Evolutionary conservation across 2,888 invertebrate genomes (phyloP), one percentile per base, ranked within the genome.

Genomic region (Caenorhabditis angaria): DNA sequence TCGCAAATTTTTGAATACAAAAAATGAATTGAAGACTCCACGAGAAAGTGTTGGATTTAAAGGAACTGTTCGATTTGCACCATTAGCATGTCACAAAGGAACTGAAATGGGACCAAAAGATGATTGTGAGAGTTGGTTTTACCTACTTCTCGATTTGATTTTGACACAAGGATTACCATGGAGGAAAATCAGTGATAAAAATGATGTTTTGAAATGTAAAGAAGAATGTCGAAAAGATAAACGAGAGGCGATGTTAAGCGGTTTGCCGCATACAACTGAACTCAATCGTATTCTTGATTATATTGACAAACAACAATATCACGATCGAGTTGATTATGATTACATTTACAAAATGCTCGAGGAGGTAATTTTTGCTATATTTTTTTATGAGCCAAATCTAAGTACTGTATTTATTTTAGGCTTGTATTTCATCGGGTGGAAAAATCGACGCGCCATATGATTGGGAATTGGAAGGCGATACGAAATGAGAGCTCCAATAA

Each of bases 81-180:
- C 85, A 8, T 10, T 83, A 4, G 66, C 76, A 3, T 85, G 82
- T 61, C 85, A 85, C 60, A 61, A 63, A 32, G 68, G 60, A 54
- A 54, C 60, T 24, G 85, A 85, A 48, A 47, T 84, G 55, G 80
- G 81, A 35, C 73, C 71, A 55, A 82, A 83, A 61, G 85, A 85
- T 56, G 84, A 85, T 63, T 82, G 81, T 59, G 85, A 85, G 57
- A 78, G 77, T 35, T 85, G 85, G 85, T 78, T 83, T 69, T 85
- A 85, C 53, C 64, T 85, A 47, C 66, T 85, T 20, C 56, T 85
- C 24, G 85, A 85, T 35, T 70, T 85, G 48, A 75, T 83, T 14
- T 50, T 61, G 2, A 14, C 32, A 12, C 8, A 14, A 48, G 82
- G 83, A 14, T 65, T 83, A 6, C 83, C 83, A 1, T 84, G 84